Evolutionary conservation across 2,113 vertebrate species (phyloP).

Genomic region (Sakesphorus luctuosus): DNA sequence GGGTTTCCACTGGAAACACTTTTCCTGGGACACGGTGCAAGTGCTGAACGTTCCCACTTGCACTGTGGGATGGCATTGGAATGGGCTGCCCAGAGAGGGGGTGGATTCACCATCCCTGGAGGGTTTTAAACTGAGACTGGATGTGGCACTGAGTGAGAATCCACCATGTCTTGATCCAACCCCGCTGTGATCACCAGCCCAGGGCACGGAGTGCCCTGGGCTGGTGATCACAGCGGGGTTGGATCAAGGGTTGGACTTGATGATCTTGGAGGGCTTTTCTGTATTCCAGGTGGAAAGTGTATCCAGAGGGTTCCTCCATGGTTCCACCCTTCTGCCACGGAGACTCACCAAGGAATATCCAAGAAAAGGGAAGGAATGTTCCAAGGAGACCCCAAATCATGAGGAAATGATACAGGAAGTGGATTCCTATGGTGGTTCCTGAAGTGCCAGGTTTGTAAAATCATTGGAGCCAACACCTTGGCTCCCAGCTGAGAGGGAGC

Average conservation of each 20-base stretch:
- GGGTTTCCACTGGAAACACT: neutral
- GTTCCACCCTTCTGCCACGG: neutral
- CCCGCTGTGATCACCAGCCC: too few species aligned
- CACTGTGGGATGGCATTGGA: too few species aligned
- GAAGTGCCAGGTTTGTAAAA: neutral
- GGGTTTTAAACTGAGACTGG: too few species aligned
- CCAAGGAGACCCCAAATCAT: fast-evolving
- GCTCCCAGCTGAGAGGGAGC: neutral
- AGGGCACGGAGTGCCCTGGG: too few species aligned
- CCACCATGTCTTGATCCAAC: too few species aligned
- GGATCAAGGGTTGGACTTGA: too few species aligned
- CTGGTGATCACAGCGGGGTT: too few species aligned
- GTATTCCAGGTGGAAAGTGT: fast-evolving
- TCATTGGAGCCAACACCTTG: fast-evolving
- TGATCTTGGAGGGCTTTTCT: too few species aligned
- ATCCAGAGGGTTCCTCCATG: neutral
- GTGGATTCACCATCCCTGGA: too few species aligned
- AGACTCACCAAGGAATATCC: neutral
- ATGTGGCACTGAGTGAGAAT: too few species aligned
- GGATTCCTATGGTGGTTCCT: neutral
- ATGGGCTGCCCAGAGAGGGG: too few species aligned
- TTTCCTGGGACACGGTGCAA: fast-evolving
- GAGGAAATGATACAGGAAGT: fast-evolving
- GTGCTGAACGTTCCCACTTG: fast-evolving
- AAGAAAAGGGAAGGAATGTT: neutral